Percentiles rank a stretch among this genome's conserved stretches.
Conservation (phyloP, 1,140 invertebrate species). For the Formica exsecta region DNA sequence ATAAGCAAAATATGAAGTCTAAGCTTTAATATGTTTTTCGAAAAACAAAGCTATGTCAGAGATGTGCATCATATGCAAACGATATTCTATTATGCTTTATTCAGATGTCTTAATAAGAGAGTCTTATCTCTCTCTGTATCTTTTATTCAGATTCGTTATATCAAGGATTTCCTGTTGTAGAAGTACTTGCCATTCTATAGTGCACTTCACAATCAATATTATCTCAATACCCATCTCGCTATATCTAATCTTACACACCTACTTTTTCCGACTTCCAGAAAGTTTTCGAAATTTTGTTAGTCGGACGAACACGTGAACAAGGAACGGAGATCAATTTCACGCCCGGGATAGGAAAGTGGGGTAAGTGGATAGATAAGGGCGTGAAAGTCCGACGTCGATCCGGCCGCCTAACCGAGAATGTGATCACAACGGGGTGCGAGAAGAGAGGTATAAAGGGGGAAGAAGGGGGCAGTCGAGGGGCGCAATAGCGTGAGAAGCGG, state of each 20-base stretch:
- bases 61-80: background rate
- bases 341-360: constrained; percentile 26
- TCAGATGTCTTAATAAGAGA: background rate
- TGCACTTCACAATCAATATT: constrained; percentile 5
- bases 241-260: constrained; percentile 23
- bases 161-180: background rate
- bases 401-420: constrained; percentile 57
- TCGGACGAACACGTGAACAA: constrained; percentile 54
- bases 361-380: constrained; percentile 63
- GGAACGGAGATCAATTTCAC: constrained; percentile 61
- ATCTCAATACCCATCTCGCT: background rate
- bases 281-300: constrained; percentile 38
- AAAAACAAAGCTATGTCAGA: background rate
- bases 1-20: background rate
- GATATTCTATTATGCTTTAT: background rate
- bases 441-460: background rate
- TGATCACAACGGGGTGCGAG: constrained; percentile 52
- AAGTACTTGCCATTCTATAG: background rate
- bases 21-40: background rate
- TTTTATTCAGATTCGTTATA: background rate
- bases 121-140: background rate
- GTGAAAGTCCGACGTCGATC: constrained; percentile 41
- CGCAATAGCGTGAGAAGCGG: constrained; percentile 60
- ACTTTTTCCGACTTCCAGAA: constrained; percentile 44
- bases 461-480: constrained; percentile 1